Conservation (phyloP, 2,113 vertebrate species). For the Aegotheles bennettii region DNA sequence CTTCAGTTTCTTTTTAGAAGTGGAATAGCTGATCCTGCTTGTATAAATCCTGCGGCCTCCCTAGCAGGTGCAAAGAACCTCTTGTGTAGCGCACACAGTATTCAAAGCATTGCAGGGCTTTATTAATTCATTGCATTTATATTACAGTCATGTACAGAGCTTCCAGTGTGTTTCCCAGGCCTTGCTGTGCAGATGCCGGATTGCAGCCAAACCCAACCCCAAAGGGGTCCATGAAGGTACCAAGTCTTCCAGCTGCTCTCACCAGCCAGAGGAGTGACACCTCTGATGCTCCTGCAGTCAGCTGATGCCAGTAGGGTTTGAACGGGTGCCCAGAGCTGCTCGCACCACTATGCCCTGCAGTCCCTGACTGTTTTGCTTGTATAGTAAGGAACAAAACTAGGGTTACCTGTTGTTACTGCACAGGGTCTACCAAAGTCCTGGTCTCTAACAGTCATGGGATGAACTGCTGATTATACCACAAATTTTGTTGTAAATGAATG, state of each 20-base stretch:
- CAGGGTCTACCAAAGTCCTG: neutral
- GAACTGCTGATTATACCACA: neutral
- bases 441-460: neutral
- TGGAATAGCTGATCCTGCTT: neutral
- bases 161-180: neutral
- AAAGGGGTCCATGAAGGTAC: neutral
- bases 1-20: neutral
- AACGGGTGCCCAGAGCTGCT: neutral
- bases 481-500: neutral
- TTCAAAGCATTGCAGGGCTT: neutral
- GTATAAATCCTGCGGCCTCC: neutral
- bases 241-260: neutral
- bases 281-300: neutral
- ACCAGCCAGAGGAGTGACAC: neutral
- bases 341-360: neutral
- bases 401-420: neutral
- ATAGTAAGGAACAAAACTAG: neutral
- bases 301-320: neutral
- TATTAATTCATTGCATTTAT: neutral
- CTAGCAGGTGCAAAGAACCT: neutral
- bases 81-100: neutral
- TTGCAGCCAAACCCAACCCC: neutral
- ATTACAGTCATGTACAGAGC: neutral
- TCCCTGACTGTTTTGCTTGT: neutral
- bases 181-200: fast-evolving